Evolutionary conservation across 1,140 invertebrate genomes (phyloP).

Genomic region (Cyrtorhinus lividipennis): DNA sequence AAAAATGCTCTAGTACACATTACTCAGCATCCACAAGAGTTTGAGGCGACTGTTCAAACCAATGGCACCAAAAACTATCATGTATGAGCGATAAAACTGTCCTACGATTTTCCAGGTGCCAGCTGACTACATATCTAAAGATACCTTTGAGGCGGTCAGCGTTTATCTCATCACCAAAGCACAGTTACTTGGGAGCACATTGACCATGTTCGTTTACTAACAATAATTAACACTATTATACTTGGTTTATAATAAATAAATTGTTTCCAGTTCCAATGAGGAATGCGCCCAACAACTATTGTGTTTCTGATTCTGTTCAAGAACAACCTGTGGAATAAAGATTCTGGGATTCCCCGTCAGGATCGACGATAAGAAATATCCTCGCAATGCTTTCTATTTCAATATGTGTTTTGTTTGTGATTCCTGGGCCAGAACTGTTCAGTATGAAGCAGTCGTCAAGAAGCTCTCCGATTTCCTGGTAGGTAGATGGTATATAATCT

Average conservation of each 20-base stretch:
- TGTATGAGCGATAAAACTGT: too few species aligned
- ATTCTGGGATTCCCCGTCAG: conserved; percentile 85
- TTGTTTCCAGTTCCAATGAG: conserved; percentile 7
- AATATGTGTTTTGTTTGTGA: conserved; percentile 93
- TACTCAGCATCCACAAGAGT: too few species aligned
- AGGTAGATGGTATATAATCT: conserved; percentile 31
- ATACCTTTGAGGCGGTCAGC: conserved; percentile 83
- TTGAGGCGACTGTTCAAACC: too few species aligned
- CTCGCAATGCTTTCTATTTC: conserved; percentile 86
- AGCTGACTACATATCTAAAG: conserved; percentile 80
- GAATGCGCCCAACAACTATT: background rate
- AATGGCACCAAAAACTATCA: too few species aligned
- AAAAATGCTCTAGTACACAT: too few species aligned
- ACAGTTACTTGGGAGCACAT: conserved; percentile 71
- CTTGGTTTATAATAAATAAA: conserved; percentile 17
- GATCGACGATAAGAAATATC: conserved; percentile 79
- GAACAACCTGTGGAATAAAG: conserved; percentile 67
- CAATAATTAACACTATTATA: too few species aligned
- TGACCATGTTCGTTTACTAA: conserved; percentile 72
- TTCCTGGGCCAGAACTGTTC: conserved; percentile 67
- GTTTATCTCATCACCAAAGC: conserved; percentile 92
- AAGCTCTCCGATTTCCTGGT: conserved; percentile 85
- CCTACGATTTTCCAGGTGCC: conserved; percentile 46
- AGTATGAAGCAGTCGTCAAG: conserved; percentile 84
- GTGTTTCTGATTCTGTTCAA: conserved; percentile 29